These are phyloP conservation scores for Apeira syringaria DNA, from an alignment of 2,888 invertebrate genomes.

Conservation along the genomic window DNA sequence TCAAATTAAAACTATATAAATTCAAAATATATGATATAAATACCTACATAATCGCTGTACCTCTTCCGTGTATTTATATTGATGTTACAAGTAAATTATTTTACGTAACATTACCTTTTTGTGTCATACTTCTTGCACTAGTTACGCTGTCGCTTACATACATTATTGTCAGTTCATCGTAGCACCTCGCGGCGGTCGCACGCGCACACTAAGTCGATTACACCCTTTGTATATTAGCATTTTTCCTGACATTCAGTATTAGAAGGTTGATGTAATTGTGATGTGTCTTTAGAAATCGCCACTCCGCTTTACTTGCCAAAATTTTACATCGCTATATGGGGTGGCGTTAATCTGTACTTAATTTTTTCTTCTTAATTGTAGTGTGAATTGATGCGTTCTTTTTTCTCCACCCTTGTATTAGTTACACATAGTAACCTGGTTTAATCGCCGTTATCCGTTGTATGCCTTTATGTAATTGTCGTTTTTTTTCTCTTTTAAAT, in stretches of 20 bases:
- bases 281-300: slow-evolving; percentile 54
- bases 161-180: neutral
- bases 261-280: slow-evolving; percentile 72
- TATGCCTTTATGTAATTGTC: slow-evolving; percentile 22
- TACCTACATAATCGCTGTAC: too few species aligned
- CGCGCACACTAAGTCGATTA: slow-evolving; percentile 49
- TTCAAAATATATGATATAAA: too few species aligned
- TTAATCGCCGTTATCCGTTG: slow-evolving; percentile 47
- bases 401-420: slow-evolving; percentile 54
- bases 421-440: slow-evolving; percentile 62
- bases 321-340: slow-evolving; percentile 43
- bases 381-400: slow-evolving; percentile 41
- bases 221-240: slow-evolving; percentile 78
- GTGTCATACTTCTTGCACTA: neutral
- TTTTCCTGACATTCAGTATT: slow-evolving; percentile 72
- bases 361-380: slow-evolving; percentile 49
- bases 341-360: slow-evolving; percentile 66
- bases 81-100: too few species aligned
- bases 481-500: slow-evolving; percentile 10
- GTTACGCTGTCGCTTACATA: neutral
- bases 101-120: too few species aligned
- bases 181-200: slow-evolving; percentile 28
- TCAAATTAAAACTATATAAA: too few species aligned
- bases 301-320: slow-evolving; percentile 72
- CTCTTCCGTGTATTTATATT: too few species aligned